Conservation (phyloP, 2,113 vertebrate species). For the Galeopterus variegatus region DNA sequence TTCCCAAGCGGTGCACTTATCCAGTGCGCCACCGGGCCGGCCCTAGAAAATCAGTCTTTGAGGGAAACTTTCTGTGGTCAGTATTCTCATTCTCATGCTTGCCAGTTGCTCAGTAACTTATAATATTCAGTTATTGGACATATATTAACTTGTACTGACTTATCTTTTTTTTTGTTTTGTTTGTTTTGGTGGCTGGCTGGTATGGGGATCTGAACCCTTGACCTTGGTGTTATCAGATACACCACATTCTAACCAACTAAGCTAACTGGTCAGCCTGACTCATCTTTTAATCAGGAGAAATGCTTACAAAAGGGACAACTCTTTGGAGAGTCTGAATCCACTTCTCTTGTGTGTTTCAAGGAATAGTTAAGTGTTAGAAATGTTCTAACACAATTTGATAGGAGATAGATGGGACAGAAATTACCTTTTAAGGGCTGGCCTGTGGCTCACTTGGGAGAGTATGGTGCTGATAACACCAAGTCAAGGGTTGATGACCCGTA, state of each 20-base stretch:
- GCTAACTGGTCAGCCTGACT: neutral
- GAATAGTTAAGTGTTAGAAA: conserved; percentile 52
- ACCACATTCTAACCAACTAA: too few species aligned
- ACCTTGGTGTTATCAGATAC: too few species aligned
- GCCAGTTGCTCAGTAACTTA: neutral
- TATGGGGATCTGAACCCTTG: too few species aligned
- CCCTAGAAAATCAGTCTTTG: neutral
- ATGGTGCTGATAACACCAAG: too few species aligned
- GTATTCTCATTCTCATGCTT: conserved; percentile 35
- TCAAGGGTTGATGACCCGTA: too few species aligned
- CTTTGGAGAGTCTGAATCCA: conserved; percentile 27
- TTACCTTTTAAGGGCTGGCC: too few species aligned
- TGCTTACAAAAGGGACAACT: neutral
- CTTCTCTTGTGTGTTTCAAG: conserved; percentile 13
- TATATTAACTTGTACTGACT: neutral
- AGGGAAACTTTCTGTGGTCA: conserved; percentile 1
- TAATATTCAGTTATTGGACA: conserved; percentile 34
- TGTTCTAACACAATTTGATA: conserved; percentile 13
- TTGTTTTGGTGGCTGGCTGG: too few species aligned
- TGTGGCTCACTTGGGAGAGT: too few species aligned
- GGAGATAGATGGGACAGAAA: neutral
- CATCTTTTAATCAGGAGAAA: conserved; percentile 47
- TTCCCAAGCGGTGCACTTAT: too few species aligned
- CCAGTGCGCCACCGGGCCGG: too few species aligned
- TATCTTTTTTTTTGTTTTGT: neutral